phyloP scores from a whole-genome alignment of 1,140 invertebrate genomes.

The honey bee (Apis mellifera) region DNA sequence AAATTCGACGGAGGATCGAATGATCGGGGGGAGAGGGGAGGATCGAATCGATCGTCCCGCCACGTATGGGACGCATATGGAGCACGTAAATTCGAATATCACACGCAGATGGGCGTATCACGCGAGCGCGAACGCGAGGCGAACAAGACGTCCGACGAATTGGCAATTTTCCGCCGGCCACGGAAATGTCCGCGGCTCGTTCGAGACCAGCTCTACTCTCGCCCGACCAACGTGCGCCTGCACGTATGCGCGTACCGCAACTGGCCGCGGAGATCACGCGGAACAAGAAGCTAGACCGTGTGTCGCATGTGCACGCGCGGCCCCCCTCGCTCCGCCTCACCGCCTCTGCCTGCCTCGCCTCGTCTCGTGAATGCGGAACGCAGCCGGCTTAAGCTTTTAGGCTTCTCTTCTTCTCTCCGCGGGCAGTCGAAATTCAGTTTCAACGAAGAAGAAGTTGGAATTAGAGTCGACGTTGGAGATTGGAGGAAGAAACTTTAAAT shows the following conservation, averaged over 20 bases:
- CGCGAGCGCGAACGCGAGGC: not conserved
- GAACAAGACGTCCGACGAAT: not conserved
- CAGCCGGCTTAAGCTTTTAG: not conserved
- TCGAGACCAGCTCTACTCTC: constrained; percentile 4
- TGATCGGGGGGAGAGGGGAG: too few species aligned
- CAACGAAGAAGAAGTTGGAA: too few species aligned
- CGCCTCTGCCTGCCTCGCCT: not conserved
- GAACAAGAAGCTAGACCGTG: constrained; percentile 47
- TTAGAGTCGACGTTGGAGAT: too few species aligned
- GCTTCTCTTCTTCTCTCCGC: not conserved
- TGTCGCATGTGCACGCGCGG: constrained; percentile 53
- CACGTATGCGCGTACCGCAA: constrained; percentile 62
- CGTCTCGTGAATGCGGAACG: not conserved
- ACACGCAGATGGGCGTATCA: not conserved
- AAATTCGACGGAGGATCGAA: too few species aligned
- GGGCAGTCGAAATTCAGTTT: not conserved
- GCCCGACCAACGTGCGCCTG: constrained; percentile 53
- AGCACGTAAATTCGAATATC: not conserved
- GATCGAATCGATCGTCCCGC: too few species aligned
- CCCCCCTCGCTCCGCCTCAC: constrained; percentile 7
- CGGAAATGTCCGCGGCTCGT: constrained; percentile 15
- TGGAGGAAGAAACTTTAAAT: too few species aligned
- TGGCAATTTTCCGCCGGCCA: not conserved
- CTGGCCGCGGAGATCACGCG: constrained; percentile 52
- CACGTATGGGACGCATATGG: too few species aligned